phyloP scores from a whole-genome alignment of 2,797 vertebrate species.

The Chelonia mydas region DNA sequence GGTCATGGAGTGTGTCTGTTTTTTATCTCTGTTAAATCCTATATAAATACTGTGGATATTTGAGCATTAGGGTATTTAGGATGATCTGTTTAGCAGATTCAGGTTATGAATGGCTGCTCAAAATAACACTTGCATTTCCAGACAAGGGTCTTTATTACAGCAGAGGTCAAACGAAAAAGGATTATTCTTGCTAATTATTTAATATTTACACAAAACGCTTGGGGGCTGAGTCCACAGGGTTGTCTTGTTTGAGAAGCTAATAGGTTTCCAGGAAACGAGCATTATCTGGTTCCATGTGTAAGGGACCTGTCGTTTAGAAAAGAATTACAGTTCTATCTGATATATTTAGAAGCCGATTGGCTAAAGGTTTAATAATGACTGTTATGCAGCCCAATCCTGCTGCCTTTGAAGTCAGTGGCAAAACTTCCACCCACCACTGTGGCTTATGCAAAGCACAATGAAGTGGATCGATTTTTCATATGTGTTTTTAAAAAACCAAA shows the following conservation, averaged over 20 bases:
- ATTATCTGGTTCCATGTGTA: slow-evolving; percentile 12
- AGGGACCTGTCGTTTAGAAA: slow-evolving; percentile 7
- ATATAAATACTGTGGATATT: slow-evolving; percentile 48
- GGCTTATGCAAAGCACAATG: not conserved
- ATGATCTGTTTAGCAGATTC: slow-evolving; percentile 42
- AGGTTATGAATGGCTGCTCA: slow-evolving; percentile 64
- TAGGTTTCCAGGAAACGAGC: slow-evolving; percentile 60
- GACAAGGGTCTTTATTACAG: slow-evolving; percentile 57
- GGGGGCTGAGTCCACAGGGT: slow-evolving; percentile 35
- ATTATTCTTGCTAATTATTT: slow-evolving; percentile 73
- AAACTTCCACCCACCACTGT: not conserved
- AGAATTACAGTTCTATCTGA: slow-evolving; percentile 26
- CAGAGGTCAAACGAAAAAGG: slow-evolving; percentile 61
- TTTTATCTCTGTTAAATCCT: slow-evolving; percentile 45
- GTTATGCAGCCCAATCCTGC: not conserved
- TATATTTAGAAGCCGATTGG: not conserved
- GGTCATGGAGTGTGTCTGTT: not conserved
- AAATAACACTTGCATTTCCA: slow-evolving; percentile 33
- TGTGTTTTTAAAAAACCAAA: not conserved
- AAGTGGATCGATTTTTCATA: not conserved
- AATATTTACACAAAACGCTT: slow-evolving; percentile 69
- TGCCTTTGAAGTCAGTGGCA: not conserved
- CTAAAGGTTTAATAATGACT: slow-evolving; percentile 24
- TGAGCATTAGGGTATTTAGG: slow-evolving; percentile 46
- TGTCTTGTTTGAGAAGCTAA: slow-evolving; percentile 68